Conservation (phyloP, 2,113 vertebrate genomes). For the Anoura caudifer region DNA sequence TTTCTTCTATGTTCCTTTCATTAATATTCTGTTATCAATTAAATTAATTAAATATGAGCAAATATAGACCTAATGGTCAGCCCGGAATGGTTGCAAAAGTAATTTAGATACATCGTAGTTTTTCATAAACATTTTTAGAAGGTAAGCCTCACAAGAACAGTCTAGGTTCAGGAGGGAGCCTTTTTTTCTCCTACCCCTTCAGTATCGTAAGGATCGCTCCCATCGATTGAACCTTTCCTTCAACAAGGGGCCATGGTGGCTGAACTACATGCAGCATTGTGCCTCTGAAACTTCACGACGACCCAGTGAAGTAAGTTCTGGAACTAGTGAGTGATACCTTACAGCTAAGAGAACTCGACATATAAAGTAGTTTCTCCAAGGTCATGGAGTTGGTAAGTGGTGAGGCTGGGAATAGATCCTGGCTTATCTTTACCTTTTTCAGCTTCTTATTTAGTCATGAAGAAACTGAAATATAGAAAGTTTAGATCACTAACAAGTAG, state of each 20-base stretch:
- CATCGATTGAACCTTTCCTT: background rate
- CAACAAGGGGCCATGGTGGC: background rate
- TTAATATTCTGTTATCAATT: constrained; percentile 7
- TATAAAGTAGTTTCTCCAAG: background rate
- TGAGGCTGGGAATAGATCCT: background rate
- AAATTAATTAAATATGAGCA: constrained; percentile 25
- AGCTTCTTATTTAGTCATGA: background rate
- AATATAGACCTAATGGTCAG: background rate
- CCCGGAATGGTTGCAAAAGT: background rate
- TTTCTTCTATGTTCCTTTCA: constrained; percentile 33
- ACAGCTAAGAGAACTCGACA: background rate
- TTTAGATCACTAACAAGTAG: background rate
- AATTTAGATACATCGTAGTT: background rate
- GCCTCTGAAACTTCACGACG: background rate
- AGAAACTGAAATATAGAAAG: background rate
- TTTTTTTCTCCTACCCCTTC: background rate
- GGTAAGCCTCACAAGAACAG: background rate
- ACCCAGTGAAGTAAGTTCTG: background rate
- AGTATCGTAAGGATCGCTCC: too few relatives aligned
- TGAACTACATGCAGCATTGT: background rate
- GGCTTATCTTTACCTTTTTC: background rate
- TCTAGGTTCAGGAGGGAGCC: background rate
- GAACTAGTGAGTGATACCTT: background rate
- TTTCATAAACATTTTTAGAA: background rate
- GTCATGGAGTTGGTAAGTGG: background rate